Evolutionary conservation across 2,797 vertebrate species (phyloP), one percentile per base, ranked within the genome.

Genomic region (Borostomias antarcticus): DNA sequence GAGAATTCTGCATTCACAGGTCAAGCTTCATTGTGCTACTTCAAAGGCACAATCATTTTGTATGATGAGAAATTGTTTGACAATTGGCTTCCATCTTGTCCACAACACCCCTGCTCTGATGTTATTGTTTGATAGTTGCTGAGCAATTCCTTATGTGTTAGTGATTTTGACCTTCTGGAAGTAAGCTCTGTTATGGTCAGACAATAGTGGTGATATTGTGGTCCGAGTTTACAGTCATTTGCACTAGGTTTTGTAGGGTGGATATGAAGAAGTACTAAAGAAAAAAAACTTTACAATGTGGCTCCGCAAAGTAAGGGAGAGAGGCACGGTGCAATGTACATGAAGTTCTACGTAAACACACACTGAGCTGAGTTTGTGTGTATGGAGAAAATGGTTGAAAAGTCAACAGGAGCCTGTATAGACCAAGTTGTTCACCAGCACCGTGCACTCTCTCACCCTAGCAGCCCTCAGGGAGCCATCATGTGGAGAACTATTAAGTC

Each of bases 401-500:
- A 37, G 8, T 11, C 35, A n/a, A n/a, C n/a, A n/a, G 35, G 13
- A 7, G 13, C 35, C 5, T 37, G 7, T 10, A 6, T 15, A 32
- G 53, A 4, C 10, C 17, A 15, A 56, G 53, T 32, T 56, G 5
- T 32, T 19, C n/a, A n/a, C 17, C 53, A 26, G 6, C 25, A 30
- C 21, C 25, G 45, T 86, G 85, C 82, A 86, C 86, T 82, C 83
- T 45, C 69, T 86, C 81, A 86, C 79, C 86, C 76, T 66, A 69
- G 60, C 66, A 78, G 82, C 82, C 82, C 84, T 83, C 72, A 32
- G 85, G 84, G 80, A 80, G 70, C 83, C 79, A 77, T 73, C 76
- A 77, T 79, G 75, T 73, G 79, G 56, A 74, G 70, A 58, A 73
- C 62, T 81, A 13, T 70, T 69, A 66, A 78, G 84, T 83, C 82